A percentile compares a stretch with the other conserved stretches of the same genome.
phyloP scores from a whole-genome alignment of 1,140 invertebrate genomes.

The Monochamus saltuarius region DNA sequence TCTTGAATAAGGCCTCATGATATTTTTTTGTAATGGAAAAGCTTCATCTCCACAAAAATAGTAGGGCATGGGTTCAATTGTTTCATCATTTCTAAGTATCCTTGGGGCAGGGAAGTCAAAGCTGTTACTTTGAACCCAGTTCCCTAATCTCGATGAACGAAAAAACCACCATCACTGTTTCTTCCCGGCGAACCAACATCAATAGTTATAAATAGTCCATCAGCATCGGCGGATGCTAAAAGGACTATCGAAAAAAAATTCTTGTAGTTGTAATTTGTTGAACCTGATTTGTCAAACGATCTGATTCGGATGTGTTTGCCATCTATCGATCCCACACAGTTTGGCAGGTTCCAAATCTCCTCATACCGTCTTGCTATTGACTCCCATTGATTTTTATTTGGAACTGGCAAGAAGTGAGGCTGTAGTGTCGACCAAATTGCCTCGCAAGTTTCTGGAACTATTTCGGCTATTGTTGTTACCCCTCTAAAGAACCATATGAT shows the following conservation, averaged over 20 bases:
- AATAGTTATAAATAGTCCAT: slow-evolving; percentile 5
- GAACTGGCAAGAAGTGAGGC: background rate
- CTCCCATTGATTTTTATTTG: slow-evolving; percentile 2
- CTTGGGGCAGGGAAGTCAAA: background rate
- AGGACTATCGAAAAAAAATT: slow-evolving; percentile 8
- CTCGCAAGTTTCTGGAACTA: too few species aligned
- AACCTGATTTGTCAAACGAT: slow-evolving; percentile 4
- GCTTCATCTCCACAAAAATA: slow-evolving; percentile 24
- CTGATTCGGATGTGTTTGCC: slow-evolving; percentile 5
- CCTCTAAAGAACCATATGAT: too few species aligned
- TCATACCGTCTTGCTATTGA: background rate
- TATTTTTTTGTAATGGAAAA: slow-evolving; percentile 24
- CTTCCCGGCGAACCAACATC: background rate
- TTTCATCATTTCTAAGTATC: slow-evolving; percentile 8
- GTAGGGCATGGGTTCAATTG: slow-evolving; percentile 6
- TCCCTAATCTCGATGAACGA: background rate
- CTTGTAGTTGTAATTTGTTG: slow-evolving; percentile 13
- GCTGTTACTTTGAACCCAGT: background rate
- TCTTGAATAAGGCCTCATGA: slow-evolving; percentile 27
- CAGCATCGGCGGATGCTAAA: slow-evolving; percentile 8
- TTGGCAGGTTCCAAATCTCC: slow-evolving; percentile 8
- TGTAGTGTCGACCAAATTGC: background rate
- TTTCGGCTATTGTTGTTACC: too few species aligned
- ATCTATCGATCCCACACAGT: slow-evolving; percentile 4
- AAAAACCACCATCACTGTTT: slow-evolving; percentile 13